Conservation (phyloP, 2,888 invertebrate genomes). For the Trypoxylon attenuatum region DNA sequence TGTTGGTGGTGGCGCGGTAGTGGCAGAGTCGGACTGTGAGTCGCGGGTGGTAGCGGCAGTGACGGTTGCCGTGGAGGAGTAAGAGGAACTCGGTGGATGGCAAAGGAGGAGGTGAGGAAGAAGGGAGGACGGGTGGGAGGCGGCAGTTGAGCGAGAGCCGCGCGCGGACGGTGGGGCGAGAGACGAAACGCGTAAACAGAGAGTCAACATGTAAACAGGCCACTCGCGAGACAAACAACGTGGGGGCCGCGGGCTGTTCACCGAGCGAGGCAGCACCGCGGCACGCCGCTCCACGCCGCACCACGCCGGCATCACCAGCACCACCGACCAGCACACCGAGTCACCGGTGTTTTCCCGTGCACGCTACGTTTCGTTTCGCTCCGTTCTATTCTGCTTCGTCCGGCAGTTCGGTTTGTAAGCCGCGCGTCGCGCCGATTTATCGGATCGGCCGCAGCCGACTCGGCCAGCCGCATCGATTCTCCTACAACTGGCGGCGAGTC, state of each 20-base stretch:
- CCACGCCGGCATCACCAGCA: constrained; percentile 8
- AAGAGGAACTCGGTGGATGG: constrained; percentile 34
- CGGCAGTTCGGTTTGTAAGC: background rate
- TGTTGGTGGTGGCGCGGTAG: constrained; percentile 27
- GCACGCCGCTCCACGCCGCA: too few species aligned
- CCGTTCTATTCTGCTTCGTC: background rate
- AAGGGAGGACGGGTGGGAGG: constrained; percentile 13
- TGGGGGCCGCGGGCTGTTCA: constrained; percentile 72
- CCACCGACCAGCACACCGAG: constrained; percentile 34
- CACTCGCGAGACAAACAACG: constrained; percentile 75
- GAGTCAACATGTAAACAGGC: constrained; percentile 75
- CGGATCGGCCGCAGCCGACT: background rate
- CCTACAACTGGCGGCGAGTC: constrained; percentile 26
- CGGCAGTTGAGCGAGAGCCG: constrained; percentile 49
- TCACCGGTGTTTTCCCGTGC: background rate
- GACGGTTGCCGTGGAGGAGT: too few species aligned
- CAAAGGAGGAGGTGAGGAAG: constrained; percentile 28
- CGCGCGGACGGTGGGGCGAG: constrained; percentile 30
- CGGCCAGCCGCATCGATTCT: constrained; percentile 5
- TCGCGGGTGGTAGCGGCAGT: constrained; percentile 25
- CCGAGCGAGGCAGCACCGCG: constrained; percentile 60
- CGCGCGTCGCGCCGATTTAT: background rate
- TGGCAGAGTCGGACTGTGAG: constrained; percentile 22
- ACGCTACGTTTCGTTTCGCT: background rate
- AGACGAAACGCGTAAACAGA: constrained; percentile 73